Percentiles rank a stretch among this genome's conserved stretches.
phyloP scores from a whole-genome alignment of 92 coral and sea anemone genomes.

The Diadumene lineata region DNA sequence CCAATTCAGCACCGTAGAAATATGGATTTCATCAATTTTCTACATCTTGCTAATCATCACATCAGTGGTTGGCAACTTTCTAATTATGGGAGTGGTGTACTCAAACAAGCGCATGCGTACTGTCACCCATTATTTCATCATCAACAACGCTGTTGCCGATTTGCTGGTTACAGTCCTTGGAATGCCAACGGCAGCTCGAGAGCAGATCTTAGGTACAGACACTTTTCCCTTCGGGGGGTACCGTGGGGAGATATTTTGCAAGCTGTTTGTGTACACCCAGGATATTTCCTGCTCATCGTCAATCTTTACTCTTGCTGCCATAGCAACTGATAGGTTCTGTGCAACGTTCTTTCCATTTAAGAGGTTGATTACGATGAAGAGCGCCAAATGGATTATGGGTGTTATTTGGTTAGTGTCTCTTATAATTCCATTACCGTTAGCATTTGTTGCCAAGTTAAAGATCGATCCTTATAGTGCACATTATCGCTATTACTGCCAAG shows the following conservation, averaged over 20 bases:
- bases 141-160: constrained; percentile 60
- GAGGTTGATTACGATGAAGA: constrained; percentile 34
- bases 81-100: constrained; percentile 33
- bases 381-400: constrained; percentile 46
- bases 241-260: constrained; percentile 39
- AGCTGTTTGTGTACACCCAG: constrained; percentile 39
- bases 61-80: constrained; percentile 51
- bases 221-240: constrained; percentile 34
- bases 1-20: constrained; percentile 19
- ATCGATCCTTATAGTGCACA: not conserved
- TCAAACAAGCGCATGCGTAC: constrained; percentile 32
- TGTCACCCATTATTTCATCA: constrained; percentile 36
- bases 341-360: constrained; percentile 62
- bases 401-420: constrained; percentile 56
- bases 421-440: constrained; percentile 43
- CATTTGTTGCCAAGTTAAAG: constrained; percentile 31
- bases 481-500: constrained; percentile 30
- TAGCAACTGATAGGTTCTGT: constrained; percentile 69
- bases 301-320: constrained; percentile 62
- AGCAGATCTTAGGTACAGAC: constrained; percentile 31
- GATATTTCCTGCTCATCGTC: constrained; percentile 65
- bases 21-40: constrained; percentile 22
- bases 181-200: constrained; percentile 47
- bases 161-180: constrained; percentile 43
- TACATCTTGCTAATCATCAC: constrained; percentile 25